These are phyloP conservation scores for Caloenas nicobarica DNA, from an alignment of 2,113 vertebrate species.

Conservation along the genomic window DNA sequence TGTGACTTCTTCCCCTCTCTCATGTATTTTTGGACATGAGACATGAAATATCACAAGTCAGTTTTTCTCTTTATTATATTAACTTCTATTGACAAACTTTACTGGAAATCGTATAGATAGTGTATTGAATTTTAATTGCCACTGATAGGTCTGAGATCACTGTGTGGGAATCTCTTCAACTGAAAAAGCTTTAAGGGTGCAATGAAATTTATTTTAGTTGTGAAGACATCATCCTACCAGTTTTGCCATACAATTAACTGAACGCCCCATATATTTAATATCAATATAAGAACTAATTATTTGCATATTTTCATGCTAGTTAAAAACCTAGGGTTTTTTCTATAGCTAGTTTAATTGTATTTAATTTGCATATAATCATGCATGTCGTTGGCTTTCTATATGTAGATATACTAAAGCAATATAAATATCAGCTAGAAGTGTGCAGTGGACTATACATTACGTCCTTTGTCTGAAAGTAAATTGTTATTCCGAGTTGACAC, in stretches of 20 bases:
- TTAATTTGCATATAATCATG: not conserved
- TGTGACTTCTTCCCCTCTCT: not conserved
- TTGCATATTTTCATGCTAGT: not conserved
- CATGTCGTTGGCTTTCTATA: not conserved
- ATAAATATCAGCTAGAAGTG: not conserved
- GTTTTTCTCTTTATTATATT: not conserved
- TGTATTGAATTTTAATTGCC: not conserved
- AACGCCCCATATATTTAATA: not conserved
- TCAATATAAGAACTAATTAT: not conserved
- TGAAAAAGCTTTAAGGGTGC: not conserved
- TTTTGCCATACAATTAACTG: not conserved
- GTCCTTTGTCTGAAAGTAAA: not conserved
- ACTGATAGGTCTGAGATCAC: not conserved
- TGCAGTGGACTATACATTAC: not conserved
- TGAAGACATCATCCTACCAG: not conserved
- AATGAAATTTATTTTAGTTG: not conserved
- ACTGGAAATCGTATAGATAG: not conserved
- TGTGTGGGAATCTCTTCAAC: not conserved
- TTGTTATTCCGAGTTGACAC: not conserved
- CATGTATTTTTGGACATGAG: accelerated
- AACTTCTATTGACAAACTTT: not conserved
- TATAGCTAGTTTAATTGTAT: not conserved
- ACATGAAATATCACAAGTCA: not conserved
- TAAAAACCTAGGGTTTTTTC: not conserved
- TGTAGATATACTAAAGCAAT: not conserved